Evolutionary conservation across 2,888 invertebrate species (phyloP), one percentile per base, ranked within the genome.

Genomic region (Operophtera brumata): DNA sequence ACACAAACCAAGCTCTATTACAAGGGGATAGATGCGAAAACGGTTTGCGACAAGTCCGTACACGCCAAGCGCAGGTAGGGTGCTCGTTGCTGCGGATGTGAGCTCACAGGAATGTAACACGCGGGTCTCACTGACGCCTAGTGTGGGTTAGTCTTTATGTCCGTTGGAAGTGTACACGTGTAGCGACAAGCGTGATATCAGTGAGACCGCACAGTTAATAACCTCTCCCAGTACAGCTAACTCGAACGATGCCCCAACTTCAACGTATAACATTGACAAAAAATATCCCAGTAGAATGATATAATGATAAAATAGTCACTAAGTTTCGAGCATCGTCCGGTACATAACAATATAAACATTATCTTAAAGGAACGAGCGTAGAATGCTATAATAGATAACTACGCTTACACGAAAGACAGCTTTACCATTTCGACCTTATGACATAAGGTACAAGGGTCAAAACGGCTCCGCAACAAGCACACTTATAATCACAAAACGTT

Each of bases 11-110:
- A 61, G 53, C 57, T 54, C 54, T 57, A 57, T 59, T 40, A 59
- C 45, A 49, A 41, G 25, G 32, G 52, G 48, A 42, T 56, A 47
- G 41, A 48, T 47, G 54, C 57, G 43, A 40, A 51, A 50, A 53
- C 53, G 46, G 55, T 57, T 62, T 61, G 63, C 60, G 59, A 45
- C 49, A 53, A 56, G 49, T 57, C 54, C 73, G 62, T 63, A 66
- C 75, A 75, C 77, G 74, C 71, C 77, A 77, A 78, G 78, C 77
- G 47, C 28, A 55, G 37, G 54, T 63, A 20, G 75, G 28, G 56
- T 57, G 56, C 51, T 40, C 7, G 47, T 57, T 51, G 47, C 50
- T 28, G 47, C 48, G 48, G 40, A 51, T 47, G 50, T 51, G 50
- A 47, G 49, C 35, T 35, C 6, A 36, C 10, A 30, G 44, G 35